These are phyloP conservation scores for Colaptes auratus DNA, from an alignment of 2,113 vertebrate species.

Conservation along the genomic window DNA sequence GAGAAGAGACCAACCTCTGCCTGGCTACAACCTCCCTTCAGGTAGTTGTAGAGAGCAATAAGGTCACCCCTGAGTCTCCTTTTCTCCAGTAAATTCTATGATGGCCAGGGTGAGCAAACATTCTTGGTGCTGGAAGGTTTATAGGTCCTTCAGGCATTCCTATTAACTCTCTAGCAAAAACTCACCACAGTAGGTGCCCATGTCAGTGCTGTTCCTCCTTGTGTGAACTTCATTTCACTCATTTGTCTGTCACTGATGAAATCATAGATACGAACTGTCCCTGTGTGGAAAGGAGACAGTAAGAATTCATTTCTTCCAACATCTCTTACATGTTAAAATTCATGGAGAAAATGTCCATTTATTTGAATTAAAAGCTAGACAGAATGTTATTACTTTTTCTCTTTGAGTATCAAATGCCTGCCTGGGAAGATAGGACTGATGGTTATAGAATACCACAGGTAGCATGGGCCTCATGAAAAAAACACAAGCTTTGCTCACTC, in stretches of 20 bases:
- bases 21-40: too few species aligned
- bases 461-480: background rate
- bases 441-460: background rate
- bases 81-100: background rate
- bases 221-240: constrained; percentile 80
- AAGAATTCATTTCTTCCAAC: background rate
- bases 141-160: background rate
- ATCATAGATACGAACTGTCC: constrained; percentile 89
- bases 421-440: background rate
- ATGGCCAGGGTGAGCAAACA: background rate
- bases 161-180: background rate
- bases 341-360: background rate
- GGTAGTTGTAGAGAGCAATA: too few species aligned
- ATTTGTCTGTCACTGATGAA: constrained; percentile 82
- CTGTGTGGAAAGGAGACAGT: constrained; percentile 69
- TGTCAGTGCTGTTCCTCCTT: constrained; percentile 86
- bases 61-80: too few species aligned
- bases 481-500: background rate
- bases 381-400: background rate
- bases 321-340: background rate
- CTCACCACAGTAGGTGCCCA: constrained; percentile 89
- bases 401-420: background rate
- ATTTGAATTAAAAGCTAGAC: background rate
- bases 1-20: too few species aligned
- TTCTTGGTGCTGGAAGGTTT: background rate